A percentile compares a stretch with the other conserved stretches of the same genome.
Conservation (phyloP, 2,113 vertebrate genomes). For the Lanius collurio region DNA sequence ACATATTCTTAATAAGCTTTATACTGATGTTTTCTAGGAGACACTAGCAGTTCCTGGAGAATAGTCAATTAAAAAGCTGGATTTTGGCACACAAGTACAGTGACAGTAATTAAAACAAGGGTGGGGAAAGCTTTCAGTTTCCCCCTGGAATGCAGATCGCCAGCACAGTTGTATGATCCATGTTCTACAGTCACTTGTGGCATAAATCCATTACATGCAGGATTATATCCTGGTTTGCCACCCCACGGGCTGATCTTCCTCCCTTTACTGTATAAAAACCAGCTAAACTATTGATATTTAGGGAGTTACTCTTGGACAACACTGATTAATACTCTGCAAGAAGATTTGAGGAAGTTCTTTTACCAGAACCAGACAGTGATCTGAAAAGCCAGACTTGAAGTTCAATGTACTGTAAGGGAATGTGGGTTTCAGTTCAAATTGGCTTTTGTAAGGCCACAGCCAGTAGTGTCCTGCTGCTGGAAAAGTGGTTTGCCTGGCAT, state of each 20-base stretch:
- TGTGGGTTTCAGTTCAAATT: background rate
- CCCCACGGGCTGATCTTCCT: accelerated
- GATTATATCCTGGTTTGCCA: background rate
- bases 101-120: background rate
- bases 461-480: background rate
- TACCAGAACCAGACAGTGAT: background rate
- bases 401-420: accelerated
- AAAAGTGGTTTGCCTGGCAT: background rate
- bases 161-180: accelerated
- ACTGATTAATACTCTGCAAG: background rate
- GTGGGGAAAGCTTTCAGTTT: background rate
- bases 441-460: background rate
- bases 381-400: background rate
- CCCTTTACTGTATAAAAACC: background rate
- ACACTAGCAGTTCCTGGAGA: background rate
- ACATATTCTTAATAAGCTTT: background rate
- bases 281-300: background rate
- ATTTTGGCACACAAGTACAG: background rate
- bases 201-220: background rate
- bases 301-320: background rate
- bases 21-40: background rate
- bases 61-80: background rate
- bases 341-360: background rate
- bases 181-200: accelerated
- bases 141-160: background rate